Evolutionary conservation across 2,113 vertebrate genomes (phyloP).

Genomic region (Istiophorus platypterus): DNA sequence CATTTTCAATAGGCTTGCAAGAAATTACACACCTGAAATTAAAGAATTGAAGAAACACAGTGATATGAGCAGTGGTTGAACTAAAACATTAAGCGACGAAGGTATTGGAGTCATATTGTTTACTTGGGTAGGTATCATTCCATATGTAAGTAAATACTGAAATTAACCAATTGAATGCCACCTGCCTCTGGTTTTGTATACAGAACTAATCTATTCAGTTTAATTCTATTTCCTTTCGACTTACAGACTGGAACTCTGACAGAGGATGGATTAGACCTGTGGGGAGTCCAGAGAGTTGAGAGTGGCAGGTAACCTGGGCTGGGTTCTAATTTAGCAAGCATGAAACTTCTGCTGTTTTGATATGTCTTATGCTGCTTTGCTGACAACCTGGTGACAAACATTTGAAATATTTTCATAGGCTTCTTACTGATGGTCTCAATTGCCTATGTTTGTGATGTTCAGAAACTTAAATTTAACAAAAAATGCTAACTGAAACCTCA

Average conservation of each 20-base stretch:
- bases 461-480: too few species aligned
- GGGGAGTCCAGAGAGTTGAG: constrained; percentile 94
- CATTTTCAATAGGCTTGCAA: neutral
- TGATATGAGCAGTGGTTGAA: neutral
- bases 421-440: neutral
- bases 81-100: neutral
- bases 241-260: constrained; percentile 96
- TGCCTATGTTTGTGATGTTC: neutral
- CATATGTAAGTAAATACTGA: neutral
- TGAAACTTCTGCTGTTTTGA: neutral
- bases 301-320: constrained; percentile 85
- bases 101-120: neutral
- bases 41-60: neutral
- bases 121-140: neutral
- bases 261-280: constrained; percentile 96
- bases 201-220: neutral
- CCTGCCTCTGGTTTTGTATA: neutral
- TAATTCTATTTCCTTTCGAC: neutral
- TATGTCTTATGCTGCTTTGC: neutral
- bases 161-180: neutral
- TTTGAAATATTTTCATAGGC: too few species aligned
- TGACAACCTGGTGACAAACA: neutral
- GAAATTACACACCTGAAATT: neutral
- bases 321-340: neutral
- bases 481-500: neutral